Conservation (phyloP, 2,888 invertebrate species). For the Barypeithes pellucidus region DNA sequence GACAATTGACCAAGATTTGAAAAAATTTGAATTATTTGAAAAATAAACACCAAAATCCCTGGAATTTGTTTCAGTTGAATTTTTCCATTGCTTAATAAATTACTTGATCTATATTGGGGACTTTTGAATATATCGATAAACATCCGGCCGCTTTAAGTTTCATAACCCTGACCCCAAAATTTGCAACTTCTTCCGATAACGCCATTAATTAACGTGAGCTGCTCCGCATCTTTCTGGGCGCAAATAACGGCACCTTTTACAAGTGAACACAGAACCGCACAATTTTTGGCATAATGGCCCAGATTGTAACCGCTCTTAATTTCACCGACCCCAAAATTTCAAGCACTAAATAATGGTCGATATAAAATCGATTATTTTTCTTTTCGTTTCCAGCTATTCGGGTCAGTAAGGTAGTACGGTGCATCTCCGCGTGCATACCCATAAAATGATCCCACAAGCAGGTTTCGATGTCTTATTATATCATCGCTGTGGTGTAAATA, state of each 20-base stretch:
- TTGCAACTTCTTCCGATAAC: background rate
- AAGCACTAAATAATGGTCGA: too few species aligned
- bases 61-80: too few species aligned
- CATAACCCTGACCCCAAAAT: too few species aligned
- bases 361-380: slow-evolving; percentile 21
- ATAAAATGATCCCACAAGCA: slow-evolving; percentile 23
- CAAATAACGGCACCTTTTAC: background rate
- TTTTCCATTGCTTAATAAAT: too few species aligned
- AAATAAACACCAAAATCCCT: too few species aligned
- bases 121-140: too few species aligned
- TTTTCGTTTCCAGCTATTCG: slow-evolving; percentile 4
- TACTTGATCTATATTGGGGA: too few species aligned
- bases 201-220: background rate
- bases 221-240: background rate
- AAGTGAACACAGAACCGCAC: background rate
- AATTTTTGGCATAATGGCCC: slow-evolving; percentile 28
- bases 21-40: too few species aligned
- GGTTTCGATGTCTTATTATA: slow-evolving; percentile 23
- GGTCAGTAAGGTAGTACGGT: slow-evolving; percentile 23
- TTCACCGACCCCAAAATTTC: slow-evolving; percentile 25
- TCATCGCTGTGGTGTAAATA: slow-evolving; percentile 6
- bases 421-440: slow-evolving; percentile 24
- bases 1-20: too few species aligned
- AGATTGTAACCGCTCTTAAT: background rate
- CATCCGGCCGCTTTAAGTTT: too few species aligned